A percentile compares a stretch with the other conserved stretches of the same genome.
Conservation (phyloP, 2,888 invertebrate species). For the Callinectes sapidus region DNA sequence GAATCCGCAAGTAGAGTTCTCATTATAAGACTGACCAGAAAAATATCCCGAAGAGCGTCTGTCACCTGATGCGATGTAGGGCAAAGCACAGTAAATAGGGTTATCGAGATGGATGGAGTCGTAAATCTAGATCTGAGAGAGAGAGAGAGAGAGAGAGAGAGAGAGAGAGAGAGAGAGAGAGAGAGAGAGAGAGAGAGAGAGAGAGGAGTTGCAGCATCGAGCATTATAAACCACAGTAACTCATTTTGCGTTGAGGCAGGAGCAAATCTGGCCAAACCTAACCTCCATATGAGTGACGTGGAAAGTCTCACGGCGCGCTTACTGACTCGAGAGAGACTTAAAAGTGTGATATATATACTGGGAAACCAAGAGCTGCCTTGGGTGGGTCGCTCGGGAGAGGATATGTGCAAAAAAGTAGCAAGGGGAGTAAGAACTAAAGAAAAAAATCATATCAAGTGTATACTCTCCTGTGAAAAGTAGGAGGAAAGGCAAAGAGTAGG, state of each 20-base stretch:
- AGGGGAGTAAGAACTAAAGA: not conserved
- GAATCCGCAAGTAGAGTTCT: no score
- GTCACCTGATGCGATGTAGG: not conserved
- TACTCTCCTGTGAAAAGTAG: not conserved
- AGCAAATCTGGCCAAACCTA: not conserved
- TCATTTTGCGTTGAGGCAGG: not conserved
- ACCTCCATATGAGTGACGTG: not conserved
- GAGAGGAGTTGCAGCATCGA: not conserved
- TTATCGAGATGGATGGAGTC: not conserved
- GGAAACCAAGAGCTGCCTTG: not conserved
- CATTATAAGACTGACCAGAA: no score
- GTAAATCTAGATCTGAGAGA: not conserved
- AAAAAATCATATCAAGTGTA: not conserved
- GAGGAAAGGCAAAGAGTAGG: not conserved
- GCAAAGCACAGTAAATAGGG: not conserved
- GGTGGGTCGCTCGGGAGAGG: not conserved
- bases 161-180: not conserved
- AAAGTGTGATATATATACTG: not conserved
- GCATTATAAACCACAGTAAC: not conserved
- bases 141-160: not conserved
- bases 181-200: not conserved
- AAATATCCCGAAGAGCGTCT: no score
- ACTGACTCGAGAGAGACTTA: not conserved
- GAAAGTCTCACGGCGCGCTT: not conserved
- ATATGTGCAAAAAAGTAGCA: not conserved